These are phyloP conservation scores for Mico argentatus DNA, from an alignment of 2,797 vertebrate species.

Conservation along the genomic window DNA sequence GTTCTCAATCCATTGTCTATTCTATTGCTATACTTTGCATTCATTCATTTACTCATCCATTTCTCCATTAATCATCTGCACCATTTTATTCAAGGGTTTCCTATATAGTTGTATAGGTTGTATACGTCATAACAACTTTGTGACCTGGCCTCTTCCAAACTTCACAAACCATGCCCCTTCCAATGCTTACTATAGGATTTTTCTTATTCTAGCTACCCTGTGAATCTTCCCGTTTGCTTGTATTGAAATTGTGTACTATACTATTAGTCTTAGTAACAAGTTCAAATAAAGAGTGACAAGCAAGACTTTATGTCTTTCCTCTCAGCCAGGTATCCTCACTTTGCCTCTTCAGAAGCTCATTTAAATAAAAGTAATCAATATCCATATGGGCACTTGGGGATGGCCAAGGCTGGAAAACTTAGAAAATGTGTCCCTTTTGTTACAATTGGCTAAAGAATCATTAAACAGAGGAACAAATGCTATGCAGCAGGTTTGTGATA, in stretches of 20 bases:
- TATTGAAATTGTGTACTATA: not conserved
- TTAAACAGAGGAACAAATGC: not conserved
- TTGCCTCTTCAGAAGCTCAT: not conserved
- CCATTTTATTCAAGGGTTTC: not conserved
- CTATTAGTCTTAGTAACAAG: not conserved
- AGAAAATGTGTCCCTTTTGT: not conserved
- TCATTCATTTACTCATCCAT: not conserved
- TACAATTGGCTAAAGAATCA: not conserved
- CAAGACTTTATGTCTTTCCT: not conserved
- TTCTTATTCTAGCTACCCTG: not conserved
- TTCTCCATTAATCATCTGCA: not conserved
- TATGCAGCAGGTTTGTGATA: not conserved
- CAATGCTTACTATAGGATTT: no score
- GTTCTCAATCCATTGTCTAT: not conserved
- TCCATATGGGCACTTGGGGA: not conserved
- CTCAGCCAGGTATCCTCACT: not conserved
- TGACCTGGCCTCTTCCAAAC: not conserved
- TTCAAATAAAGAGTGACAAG: not conserved
- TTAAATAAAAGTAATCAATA: not conserved
- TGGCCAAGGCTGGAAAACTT: not conserved
- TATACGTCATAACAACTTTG: not conserved
- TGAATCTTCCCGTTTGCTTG: not conserved
- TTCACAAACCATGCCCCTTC: not conserved
- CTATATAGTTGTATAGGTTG: not conserved
- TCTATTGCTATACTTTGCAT: not conserved